Conservation (phyloP, 2,888 invertebrate species). For the Calameuta idolon region DNA sequence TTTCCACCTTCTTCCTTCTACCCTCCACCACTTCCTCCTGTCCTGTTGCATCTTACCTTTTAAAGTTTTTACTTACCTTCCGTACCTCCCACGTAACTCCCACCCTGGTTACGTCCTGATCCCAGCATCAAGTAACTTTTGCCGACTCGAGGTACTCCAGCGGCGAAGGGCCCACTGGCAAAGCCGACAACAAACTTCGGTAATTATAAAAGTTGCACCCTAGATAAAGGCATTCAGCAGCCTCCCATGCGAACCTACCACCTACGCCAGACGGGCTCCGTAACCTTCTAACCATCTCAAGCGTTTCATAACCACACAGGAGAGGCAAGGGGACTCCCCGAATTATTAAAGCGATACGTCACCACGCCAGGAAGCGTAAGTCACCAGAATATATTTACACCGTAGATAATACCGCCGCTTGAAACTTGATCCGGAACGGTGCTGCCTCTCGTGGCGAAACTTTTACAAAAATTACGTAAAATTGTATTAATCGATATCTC, state of each 20-base stretch:
- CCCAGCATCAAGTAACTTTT: constrained; percentile 41
- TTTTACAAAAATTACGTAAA: neutral
- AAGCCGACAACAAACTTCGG: constrained; percentile 39
- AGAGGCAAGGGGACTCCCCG: constrained; percentile 46
- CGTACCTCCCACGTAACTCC: too few relatives aligned
- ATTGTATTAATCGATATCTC: constrained; percentile 6
- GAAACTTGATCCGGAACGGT: too few relatives aligned
- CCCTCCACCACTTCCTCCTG: too few relatives aligned
- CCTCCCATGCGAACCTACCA: neutral
- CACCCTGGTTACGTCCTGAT: constrained; percentile 9
- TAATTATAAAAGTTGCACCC: constrained; percentile 42
- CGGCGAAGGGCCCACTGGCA: constrained; percentile 25
- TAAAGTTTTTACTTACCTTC: too few relatives aligned
- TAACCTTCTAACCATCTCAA: constrained; percentile 14
- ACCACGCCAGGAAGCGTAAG: constrained; percentile 45
- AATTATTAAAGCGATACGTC: constrained; percentile 49
- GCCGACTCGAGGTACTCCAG: constrained; percentile 35
- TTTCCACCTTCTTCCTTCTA: neutral
- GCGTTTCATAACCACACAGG: constrained; percentile 17
- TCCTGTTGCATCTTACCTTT: too few relatives aligned
- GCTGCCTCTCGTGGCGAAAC: too few relatives aligned
- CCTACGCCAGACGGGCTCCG: constrained; percentile 2
- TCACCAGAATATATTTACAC: neutral
- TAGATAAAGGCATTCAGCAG: constrained; percentile 8
- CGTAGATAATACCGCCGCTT: neutral